Conservation (phyloP, 2,888 invertebrate species). For the Ernsta delagoae region DNA sequence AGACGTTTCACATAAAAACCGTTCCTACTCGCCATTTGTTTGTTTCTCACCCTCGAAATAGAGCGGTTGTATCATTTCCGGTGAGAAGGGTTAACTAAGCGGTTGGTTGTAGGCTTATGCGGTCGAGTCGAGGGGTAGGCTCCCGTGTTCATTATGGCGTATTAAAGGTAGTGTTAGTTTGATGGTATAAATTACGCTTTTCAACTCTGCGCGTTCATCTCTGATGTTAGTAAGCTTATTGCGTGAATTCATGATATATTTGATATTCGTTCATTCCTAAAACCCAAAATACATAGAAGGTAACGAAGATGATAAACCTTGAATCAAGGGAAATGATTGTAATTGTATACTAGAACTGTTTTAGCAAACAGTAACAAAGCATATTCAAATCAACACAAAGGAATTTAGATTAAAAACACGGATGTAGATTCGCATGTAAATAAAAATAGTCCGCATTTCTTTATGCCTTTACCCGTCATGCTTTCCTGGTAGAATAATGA, state of each 20-base stretch:
- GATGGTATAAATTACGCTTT: neutral
- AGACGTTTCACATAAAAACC: too few relatives aligned
- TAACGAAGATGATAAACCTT: too few relatives aligned
- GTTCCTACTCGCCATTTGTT: neutral
- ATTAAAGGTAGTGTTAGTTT: neutral
- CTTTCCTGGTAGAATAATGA: conserved; percentile 20
- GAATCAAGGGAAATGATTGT: too few relatives aligned
- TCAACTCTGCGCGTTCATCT: neutral
- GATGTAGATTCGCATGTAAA: neutral
- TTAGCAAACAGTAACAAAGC: neutral
- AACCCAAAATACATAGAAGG: too few relatives aligned
- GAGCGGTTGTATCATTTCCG: conserved; percentile 7
- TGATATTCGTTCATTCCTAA: too few relatives aligned
- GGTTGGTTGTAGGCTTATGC: conserved; percentile 6
- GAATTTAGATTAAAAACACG: conserved; percentile 1
- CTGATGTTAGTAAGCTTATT: too few relatives aligned
- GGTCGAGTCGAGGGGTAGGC: conserved; percentile 5
- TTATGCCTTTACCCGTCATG: conserved; percentile 3
- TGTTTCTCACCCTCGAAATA: neutral
- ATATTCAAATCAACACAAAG: neutral
- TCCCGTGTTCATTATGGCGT: conserved; percentile 6
- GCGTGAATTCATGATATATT: too few relatives aligned
- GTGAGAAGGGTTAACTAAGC: conserved; percentile 15
- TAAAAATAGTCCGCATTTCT: conserved; percentile 5
- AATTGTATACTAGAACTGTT: too few relatives aligned